Base-by-base conservation (phyloP, 2,113 vertebrate genomes). In the Scophthalmus maximus region DNA sequence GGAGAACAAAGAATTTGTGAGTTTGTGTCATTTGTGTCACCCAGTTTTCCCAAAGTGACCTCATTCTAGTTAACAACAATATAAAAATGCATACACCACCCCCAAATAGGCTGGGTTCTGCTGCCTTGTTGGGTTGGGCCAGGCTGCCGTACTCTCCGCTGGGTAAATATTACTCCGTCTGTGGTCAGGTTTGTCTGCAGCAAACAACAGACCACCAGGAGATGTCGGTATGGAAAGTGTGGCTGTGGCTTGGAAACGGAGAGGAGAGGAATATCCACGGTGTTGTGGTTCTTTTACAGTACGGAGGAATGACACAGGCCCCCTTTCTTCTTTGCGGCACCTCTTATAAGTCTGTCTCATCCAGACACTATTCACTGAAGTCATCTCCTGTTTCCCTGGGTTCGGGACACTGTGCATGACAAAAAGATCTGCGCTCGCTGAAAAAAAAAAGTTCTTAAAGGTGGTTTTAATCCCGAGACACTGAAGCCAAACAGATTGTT, bases 181-280 rank as follows among this genome's bases (percentile, higher is more conserved):
- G 73, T 22, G 81, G 78, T 72, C 38, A 20, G 56, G 72, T 72
- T 86, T 80, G 79, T 79, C 79, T 80, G 66, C 60, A 72, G 85
- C 73, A 85, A 90, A 91, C 88, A 89, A 76, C 73, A 82, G 71
- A 42, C 80, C 59, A 73, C 79, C 57, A 50, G 65, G 68, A 76
- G 75, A 73, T 74, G 73, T 73, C 68, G 55, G 62, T 65, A 59
- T 84, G 85, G 76, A 87, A 85, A 86, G 79, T 81, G 72, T 65
- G 50, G 58, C 69, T 56, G 38, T 23, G 63, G 81, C 30, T 64
- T 32, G 8, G 69, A 53, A 79, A 50, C 6, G n/a, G 58, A 75
- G 58, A 75, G 30, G n/a, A 58, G 57, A 82, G 65, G 22, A 72
- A 68, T 32, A 59, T 71, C 23, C 10, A 47, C 30, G 50, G 36